phyloP scores from a whole-genome alignment of 2,113 vertebrate genomes.

The Tetrao urogallus region DNA sequence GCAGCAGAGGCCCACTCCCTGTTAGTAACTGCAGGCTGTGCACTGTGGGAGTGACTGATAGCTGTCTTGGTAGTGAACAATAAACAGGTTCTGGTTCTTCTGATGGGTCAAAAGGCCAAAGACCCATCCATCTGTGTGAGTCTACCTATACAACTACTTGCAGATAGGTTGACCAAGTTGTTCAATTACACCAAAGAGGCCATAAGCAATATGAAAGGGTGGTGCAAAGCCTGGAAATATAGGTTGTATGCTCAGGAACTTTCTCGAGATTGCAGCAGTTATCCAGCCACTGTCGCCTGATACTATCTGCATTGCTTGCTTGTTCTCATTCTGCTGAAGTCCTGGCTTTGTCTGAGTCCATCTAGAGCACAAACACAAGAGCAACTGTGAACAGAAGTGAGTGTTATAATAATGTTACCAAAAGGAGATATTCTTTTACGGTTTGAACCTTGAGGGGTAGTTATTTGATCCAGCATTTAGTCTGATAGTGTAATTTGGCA shows the following conservation, averaged over 20 bases:
- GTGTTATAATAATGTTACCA: not conserved
- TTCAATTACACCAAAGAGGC: not conserved
- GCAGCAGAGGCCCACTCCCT: not conserved
- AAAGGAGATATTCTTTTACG: not conserved
- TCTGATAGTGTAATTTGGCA: slow-evolving; percentile 36
- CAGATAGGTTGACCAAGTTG: not conserved
- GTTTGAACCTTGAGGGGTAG: slow-evolving; percentile 19
- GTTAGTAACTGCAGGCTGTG: not conserved
- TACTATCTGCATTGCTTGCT: not conserved
- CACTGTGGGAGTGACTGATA: not conserved
- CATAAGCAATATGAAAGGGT: not conserved
- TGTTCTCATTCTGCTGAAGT: not conserved
- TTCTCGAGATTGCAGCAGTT: not conserved
- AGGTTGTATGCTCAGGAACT: not conserved
- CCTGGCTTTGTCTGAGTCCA: not conserved
- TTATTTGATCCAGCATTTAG: slow-evolving; percentile 52
- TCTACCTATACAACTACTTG: not conserved
- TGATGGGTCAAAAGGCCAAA: not conserved
- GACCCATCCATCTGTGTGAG: not conserved
- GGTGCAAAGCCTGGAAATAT: not conserved
- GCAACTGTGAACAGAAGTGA: not conserved
- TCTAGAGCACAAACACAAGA: not conserved
- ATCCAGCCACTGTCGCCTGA: not conserved
- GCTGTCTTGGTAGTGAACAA: not conserved
- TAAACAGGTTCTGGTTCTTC: not conserved